Base-by-base conservation (phyloP, 1,140 invertebrate genomes). In the Physella acuta region DNA sequence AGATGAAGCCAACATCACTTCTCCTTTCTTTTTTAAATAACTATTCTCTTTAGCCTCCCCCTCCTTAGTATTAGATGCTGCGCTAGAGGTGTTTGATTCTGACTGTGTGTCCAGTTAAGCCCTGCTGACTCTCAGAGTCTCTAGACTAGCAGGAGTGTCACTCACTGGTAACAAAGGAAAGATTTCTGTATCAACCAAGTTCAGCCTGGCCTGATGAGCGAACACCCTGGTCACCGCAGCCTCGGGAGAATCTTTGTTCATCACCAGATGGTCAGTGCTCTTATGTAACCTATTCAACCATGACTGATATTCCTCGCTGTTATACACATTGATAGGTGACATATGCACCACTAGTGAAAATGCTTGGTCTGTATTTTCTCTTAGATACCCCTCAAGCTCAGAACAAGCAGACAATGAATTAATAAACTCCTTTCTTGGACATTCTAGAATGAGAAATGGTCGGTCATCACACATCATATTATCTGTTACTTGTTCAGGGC, bases 341-440 rank as follows among this genome's bases (percentile, higher is more conserved):
- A 68, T 68, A 36, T 68, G 65, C 1, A 68, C 65, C n/a, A 68
- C 44, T 26, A 68, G 24, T 44, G 65, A 26, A 5, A 68, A 44
- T 11, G 65, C 24, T 59, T 58, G 11, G 5, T 24, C 14, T 14
- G 4, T 28, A 16, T 11, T 4, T 2, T 4, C 26, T 14, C 20
- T 28, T 20, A 55, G 3, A 36, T 39, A 59, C 2, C 20, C 28
- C 20, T 31, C 0, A 4, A 68, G 65, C n/a, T 59, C 3, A 2
- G 20, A 17, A 55, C 55, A 52, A n/a, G 4, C 20, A 2, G 2
- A 11, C 4, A 68, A 55, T 5, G 65, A 58, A 1, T 5, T 24
- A 20, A 68, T 28, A 28, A 58, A 68, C 8, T 39, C 36, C 4
- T 5, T 4, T 17, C 51, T 56, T 14, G 65, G 65, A 28, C 65